Evolutionary conservation across 1,140 invertebrate genomes (phyloP).

Genomic region (Nymphalis io): DNA sequence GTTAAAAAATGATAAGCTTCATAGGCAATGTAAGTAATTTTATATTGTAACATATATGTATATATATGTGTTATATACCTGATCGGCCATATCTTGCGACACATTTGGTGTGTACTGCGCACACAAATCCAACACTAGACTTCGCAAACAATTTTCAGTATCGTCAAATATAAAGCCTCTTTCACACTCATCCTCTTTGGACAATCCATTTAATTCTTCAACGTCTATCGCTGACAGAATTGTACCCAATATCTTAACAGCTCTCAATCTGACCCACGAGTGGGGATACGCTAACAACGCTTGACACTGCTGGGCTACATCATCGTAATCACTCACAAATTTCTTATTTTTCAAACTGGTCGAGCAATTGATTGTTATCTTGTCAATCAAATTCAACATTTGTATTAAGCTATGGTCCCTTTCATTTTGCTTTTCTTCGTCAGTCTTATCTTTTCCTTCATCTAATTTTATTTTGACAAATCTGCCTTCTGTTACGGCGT

Average conservation of each 20-base stretch:
- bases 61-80: too few relatives aligned
- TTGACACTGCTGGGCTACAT: constrained; percentile 88
- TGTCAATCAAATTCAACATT: constrained; percentile 80
- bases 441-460: constrained; percentile 53
- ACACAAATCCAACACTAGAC: constrained; percentile 86
- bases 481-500: constrained; percentile 71
- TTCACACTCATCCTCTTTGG: constrained; percentile 62
- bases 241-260: constrained; percentile 87
- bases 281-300: constrained; percentile 83
- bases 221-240: constrained; percentile 84
- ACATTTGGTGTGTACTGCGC: constrained; percentile 86
- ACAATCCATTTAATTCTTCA: constrained; percentile 80
- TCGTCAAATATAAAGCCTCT: constrained; percentile 84
- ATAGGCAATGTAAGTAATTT: too few relatives aligned
- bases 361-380: constrained; percentile 77
- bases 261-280: constrained; percentile 86
- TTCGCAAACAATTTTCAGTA: constrained; percentile 83
- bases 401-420: constrained; percentile 82
- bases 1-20: too few relatives aligned
- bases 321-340: constrained; percentile 73
- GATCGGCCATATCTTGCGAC: constrained; percentile 83
- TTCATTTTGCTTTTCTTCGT: constrained; percentile 77
- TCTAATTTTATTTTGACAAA: constrained; percentile 69
- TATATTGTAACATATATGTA: too few relatives aligned
- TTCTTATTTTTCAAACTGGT: constrained; percentile 69